phyloP scores from a whole-genome alignment of 2,797 vertebrate genomes.

The Poeciliopsis turneri region DNA sequence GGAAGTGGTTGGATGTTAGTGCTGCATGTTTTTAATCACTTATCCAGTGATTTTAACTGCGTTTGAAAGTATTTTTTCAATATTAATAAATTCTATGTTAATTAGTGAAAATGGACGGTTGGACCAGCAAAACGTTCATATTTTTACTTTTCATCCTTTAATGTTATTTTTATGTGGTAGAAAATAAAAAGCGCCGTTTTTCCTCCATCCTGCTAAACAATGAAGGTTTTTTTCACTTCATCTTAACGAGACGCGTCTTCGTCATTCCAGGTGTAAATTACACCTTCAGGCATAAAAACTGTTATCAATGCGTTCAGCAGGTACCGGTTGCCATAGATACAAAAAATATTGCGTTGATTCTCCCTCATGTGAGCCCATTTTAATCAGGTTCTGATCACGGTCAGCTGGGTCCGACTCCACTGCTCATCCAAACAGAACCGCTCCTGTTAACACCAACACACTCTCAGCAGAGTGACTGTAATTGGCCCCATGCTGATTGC shows the following conservation, averaged over 20 bases:
- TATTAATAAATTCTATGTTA: no score
- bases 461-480: background rate
- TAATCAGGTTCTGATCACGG: background rate
- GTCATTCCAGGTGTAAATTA: background rate
- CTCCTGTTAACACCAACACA: background rate
- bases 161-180: background rate
- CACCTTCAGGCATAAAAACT: background rate
- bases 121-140: background rate
- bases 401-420: background rate
- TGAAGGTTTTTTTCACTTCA: background rate
- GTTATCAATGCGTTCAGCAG: background rate
- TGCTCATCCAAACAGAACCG: background rate
- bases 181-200: background rate
- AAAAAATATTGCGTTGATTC: background rate
- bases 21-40: no score
- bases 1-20: no score
- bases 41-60: no score
- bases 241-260: background rate
- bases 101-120: background rate
- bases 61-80: no score
- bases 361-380: background rate
- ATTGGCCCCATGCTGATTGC: slow-evolving; percentile 33
- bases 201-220: background rate
- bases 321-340: background rate
- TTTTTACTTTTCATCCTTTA: background rate